phyloP scores from a whole-genome alignment of 1,140 invertebrate species.

The Anastatus disparis region DNA sequence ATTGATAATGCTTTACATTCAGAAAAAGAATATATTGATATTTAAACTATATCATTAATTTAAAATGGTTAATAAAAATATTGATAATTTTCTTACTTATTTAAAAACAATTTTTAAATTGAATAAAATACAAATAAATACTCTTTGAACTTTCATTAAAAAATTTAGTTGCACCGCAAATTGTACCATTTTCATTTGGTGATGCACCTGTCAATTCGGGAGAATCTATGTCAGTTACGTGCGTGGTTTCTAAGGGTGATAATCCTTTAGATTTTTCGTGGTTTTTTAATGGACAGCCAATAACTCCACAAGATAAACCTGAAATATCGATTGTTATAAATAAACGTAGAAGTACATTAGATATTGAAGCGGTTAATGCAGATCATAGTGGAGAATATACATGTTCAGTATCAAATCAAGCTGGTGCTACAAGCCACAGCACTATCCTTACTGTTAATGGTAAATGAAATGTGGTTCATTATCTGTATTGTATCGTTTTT shows the following conservation, averaged over 20 bases:
- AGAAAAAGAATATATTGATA: too few relatives aligned
- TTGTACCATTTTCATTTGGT: slow-evolving; percentile 67
- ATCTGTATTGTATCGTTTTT: too few relatives aligned
- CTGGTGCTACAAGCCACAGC: slow-evolving; percentile 70
- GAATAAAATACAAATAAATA: too few relatives aligned
- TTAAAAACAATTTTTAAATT: too few relatives aligned
- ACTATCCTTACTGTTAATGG: slow-evolving; percentile 75
- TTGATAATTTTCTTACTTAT: too few relatives aligned
- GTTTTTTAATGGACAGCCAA: slow-evolving; percentile 73
- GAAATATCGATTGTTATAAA: slow-evolving; percentile 62
- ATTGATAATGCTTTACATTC: too few relatives aligned
- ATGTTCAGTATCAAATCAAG: slow-evolving; percentile 74
- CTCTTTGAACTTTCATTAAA: too few relatives aligned
- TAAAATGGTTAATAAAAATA: too few relatives aligned
- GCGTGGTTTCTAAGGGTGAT: slow-evolving; percentile 80
- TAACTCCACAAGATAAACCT: slow-evolving; percentile 57
- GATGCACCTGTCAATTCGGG: slow-evolving; percentile 78
- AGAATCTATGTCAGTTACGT: slow-evolving; percentile 80
- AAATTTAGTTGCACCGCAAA: slow-evolving; percentile 64
- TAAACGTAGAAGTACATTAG: slow-evolving; percentile 71
- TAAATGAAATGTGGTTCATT: slow-evolving; percentile 65
- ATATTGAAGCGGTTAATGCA: slow-evolving; percentile 69
- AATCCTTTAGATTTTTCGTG: slow-evolving; percentile 77
- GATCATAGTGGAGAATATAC: slow-evolving; percentile 73
- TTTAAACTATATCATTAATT: too few relatives aligned